Evolutionary conservation across 2,888 invertebrate genomes (phyloP), one percentile per base, ranked within the genome.

Genomic region (Ophraella communa): DNA sequence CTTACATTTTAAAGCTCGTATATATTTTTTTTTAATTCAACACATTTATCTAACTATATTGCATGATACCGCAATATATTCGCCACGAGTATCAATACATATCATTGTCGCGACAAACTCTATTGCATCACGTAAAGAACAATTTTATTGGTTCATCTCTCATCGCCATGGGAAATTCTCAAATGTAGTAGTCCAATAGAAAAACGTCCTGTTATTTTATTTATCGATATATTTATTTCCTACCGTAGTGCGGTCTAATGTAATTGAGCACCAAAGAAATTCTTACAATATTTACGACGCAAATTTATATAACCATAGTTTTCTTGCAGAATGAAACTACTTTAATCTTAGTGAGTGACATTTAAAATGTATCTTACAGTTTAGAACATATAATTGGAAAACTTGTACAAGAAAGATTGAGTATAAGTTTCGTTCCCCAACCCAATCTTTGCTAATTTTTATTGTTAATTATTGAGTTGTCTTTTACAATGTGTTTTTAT

Each of bases 151-250:
- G 23, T 47, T n/a, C 33, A 47, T 33, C 47, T 33, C 57, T 14
- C 35, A 20, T 47, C 57, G 57, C 42, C 57, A 33, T 17, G 57
- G 57, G 57, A 57, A 57, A 57, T 57, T 47, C 47, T 30, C 33
- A 57, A 57, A 57, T 57, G 57, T 47, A 21, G 57, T 49, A 20
- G 5, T 49, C 57, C 24, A 23, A 47, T 44, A 45, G 45, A 45
- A 21, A 47, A 49, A 57, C 20, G 57, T 30, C 47, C 47, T 57
- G 18, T 24, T 44, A 45, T 42, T 45, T 57, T 57, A 57, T 57
- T 47, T 45, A 57, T 57, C 47, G 57, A 57, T n/a, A 57, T 45
- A 56, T 56, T 56, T 56, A 56, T 56, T 56, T 57, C 21, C 4
- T 21, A 47, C 47, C 27, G 8, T 57, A 57, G 11, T 18, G 33